phyloP scores from a whole-genome alignment of 2,113 vertebrate species.

The Nettapus auritus region DNA sequence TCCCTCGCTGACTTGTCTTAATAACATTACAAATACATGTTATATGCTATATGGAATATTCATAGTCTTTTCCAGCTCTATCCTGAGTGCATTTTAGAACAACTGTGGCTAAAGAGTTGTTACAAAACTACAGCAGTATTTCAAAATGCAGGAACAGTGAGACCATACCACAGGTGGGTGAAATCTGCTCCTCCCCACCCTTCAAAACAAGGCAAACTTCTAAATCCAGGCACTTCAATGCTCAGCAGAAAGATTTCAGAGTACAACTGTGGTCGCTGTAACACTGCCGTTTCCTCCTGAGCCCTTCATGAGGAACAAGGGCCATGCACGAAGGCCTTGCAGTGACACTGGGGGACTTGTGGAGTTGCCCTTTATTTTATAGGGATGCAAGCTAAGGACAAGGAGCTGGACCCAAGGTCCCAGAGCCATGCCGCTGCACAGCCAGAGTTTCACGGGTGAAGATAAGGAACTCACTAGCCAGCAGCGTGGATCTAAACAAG shows the following conservation, averaged over 20 bases:
- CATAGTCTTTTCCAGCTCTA: neutral
- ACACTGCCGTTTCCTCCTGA: neutral
- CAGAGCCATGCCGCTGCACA: neutral
- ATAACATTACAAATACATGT: neutral
- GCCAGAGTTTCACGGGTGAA: rapidly evolving
- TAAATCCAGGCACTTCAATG: neutral
- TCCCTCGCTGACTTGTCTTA: neutral
- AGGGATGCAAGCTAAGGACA: neutral
- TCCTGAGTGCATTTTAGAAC: neutral
- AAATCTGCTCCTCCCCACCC: neutral
- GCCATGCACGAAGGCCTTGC: neutral
- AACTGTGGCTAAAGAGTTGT: neutral
- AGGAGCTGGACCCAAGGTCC: neutral
- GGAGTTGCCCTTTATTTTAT: neutral
- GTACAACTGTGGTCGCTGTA: neutral
- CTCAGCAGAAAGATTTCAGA: neutral
- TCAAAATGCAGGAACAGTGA: neutral
- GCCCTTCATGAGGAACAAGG: neutral
- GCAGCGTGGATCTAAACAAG: neutral
- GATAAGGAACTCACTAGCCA: rapidly evolving
- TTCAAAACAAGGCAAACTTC: neutral
- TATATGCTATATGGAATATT: neutral
- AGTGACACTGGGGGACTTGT: neutral
- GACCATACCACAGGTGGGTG: neutral
- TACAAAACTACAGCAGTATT: neutral